phyloP scores from a whole-genome alignment of 2,888 invertebrate species.

The Hypomecis punctinalis region DNA sequence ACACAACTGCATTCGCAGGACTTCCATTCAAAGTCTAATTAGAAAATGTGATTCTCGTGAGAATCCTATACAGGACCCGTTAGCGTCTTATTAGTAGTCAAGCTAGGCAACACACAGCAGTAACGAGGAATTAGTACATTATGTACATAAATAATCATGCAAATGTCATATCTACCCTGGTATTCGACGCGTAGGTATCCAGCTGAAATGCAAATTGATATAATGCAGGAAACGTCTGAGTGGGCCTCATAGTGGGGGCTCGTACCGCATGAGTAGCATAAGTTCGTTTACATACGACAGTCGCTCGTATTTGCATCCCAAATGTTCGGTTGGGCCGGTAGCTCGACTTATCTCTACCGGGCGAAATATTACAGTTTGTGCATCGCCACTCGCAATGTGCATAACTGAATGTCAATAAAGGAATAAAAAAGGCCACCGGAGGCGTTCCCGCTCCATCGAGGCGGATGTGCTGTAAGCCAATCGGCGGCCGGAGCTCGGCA shows the following conservation, averaged over 20 bases:
- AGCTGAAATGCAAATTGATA: constrained; percentile 84
- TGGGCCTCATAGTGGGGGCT: constrained; percentile 82
- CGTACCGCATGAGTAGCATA: constrained; percentile 81
- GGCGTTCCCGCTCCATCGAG: constrained; percentile 81
- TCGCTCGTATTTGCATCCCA: constrained; percentile 83
- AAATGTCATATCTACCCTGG: constrained; percentile 49
- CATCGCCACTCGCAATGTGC: constrained; percentile 81
- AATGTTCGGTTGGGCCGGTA: constrained; percentile 75
- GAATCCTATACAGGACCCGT: constrained; percentile 39
- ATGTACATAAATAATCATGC: constrained; percentile 46
- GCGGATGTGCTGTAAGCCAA: constrained; percentile 83
- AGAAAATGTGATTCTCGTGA: constrained; percentile 38
- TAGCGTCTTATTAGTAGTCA: constrained; percentile 44
- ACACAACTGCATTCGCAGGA: neutral
- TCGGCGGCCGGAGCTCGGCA: constrained; percentile 79
- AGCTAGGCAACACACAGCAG: constrained; percentile 38
- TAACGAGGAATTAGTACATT: constrained; percentile 41
- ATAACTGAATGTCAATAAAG: constrained; percentile 84
- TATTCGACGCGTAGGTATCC: constrained; percentile 48
- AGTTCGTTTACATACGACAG: constrained; percentile 85
- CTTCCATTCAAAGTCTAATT: constrained; percentile 29
- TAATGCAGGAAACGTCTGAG: constrained; percentile 85
- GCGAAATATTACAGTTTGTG: constrained; percentile 84
- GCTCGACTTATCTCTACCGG: constrained; percentile 77
- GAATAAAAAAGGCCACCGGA: constrained; percentile 81